These are phyloP conservation scores for Eudiplozoon nipponicum DNA, from an alignment of 2,888 invertebrate species.

Conservation along the genomic window DNA sequence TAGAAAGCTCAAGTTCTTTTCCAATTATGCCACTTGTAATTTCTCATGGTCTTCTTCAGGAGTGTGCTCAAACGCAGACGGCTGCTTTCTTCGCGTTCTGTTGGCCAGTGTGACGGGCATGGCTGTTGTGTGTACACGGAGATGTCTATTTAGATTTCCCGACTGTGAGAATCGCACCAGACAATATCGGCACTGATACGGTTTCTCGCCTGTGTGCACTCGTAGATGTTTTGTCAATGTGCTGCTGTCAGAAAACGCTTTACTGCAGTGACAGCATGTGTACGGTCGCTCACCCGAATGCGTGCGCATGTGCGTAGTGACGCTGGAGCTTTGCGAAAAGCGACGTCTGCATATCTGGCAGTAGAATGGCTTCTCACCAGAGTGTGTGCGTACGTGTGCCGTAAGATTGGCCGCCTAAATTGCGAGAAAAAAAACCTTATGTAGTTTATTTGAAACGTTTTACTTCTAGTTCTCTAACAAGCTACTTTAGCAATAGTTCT, in stretches of 20 bases:
- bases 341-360: conserved; percentile 81
- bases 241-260: conserved; percentile 89
- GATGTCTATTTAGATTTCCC: conserved; percentile 85
- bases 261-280: conserved; percentile 68
- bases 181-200: conserved; percentile 84
- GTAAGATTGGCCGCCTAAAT: conserved; percentile 92
- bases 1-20: too few relatives aligned
- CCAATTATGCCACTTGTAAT: too few relatives aligned
- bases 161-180: conserved; percentile 77
- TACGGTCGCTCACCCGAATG: conserved; percentile 97
- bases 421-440: too few relatives aligned
- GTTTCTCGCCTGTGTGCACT: conserved; percentile 48
- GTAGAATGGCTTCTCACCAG: conserved; percentile 82
- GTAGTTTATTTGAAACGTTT: too few relatives aligned
- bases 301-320: conserved; percentile 96
- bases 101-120: too few relatives aligned
- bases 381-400: conserved; percentile 72
- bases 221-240: conserved; percentile 79
- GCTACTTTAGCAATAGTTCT: too few relatives aligned
- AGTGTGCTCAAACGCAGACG: too few relatives aligned
- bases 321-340: conserved; percentile 65
- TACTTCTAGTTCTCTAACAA: too few relatives aligned
- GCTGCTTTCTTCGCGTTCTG: too few relatives aligned
- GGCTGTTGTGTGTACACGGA: conserved; percentile 97
- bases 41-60: too few relatives aligned